Evolutionary conservation across 1,140 invertebrate genomes (phyloP).

Genomic region (Drosophila grimshawi): DNA sequence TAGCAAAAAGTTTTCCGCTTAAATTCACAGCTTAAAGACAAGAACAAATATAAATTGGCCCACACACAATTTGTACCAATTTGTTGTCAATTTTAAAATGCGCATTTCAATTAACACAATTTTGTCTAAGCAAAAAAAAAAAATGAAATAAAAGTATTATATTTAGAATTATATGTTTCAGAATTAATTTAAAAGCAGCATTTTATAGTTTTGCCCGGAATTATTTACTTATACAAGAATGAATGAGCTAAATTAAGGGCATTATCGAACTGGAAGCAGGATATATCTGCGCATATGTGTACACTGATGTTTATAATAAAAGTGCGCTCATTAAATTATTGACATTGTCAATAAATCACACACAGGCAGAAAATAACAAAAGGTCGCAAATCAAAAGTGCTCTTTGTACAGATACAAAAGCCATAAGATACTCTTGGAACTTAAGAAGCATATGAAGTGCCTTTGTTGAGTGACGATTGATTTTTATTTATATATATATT

Average conservation of each 20-base stretch:
- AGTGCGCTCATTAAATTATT: conserved; percentile 59
- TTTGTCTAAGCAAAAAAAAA: conserved; percentile 9
- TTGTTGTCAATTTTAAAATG: conserved; percentile 38
- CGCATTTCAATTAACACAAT: conserved; percentile 53
- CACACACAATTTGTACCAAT: conserved; percentile 14
- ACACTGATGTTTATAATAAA: conserved; percentile 18
- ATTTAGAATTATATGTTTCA: conserved; percentile 6
- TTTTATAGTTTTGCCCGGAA: background rate
- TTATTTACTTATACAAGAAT: background rate
- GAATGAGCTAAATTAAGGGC: background rate
- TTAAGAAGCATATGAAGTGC: conserved; percentile 52
- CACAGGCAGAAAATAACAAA: conserved; percentile 20
- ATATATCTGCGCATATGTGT: background rate
- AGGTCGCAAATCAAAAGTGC: conserved; percentile 18
- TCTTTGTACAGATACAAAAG: conserved; percentile 49
- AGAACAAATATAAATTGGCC: conserved; percentile 7
- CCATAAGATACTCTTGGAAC: conserved; percentile 32
- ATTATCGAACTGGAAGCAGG: background rate
- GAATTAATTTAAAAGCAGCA: background rate
- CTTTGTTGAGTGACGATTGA: conserved; percentile 50
- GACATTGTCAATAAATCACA: conserved; percentile 55
- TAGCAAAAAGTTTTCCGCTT: background rate
- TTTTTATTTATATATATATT: conserved; percentile 1
- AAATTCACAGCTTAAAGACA: background rate
- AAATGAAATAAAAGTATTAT: conserved; percentile 11